Evolutionary conservation across 2,113 vertebrate species (phyloP), one percentile per base, ranked within the genome.

Genomic region (Xiphias gladius): DNA sequence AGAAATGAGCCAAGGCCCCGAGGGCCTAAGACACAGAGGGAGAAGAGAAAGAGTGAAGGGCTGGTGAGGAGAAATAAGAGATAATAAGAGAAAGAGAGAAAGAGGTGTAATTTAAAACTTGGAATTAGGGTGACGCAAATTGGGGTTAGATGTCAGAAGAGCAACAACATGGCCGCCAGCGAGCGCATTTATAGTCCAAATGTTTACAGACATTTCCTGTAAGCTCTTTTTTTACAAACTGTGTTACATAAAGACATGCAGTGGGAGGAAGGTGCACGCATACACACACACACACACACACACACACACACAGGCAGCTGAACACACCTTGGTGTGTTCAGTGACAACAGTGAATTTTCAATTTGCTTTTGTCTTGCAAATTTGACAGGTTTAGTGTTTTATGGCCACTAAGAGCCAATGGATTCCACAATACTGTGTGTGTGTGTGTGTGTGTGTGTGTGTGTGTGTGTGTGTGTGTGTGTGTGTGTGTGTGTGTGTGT

Each of bases 71-170:
- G 76, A 68, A 74, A 73, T 26, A 20, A 68, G 48, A 73, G 72
- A 66, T 52, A 30, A 59, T 37, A 39, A 30, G 65, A 41, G 16
- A 64, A 32, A 54, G 35, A 76, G 41, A 52, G 74, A 73, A 66
- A 73, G 72, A 70, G 54, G 20, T 63, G 90, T 68, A 89, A 90
- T 66, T 75, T 57, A 80, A 91, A 88, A 86, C 91, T 69, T 83
- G 76, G 78, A 87, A 76, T 81, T 84, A 73, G 72, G 64, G 57
- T 82, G 86, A 89, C 74, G 59, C 80, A 71, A 85, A 86, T 82
- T 89, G 85, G 81, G 83, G 81, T 89, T 62, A 81, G 79, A 81
- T 86, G 78, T 87, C 78, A 79, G 58, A 39, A 65, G 52, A 75
- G 76, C 30, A 39, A 63, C 73, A 28, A 83, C 62, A 86, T 84